These are phyloP conservation scores for Drosophila fuyamai DNA, from an alignment of 1,140 invertebrate genomes.

Conservation along the genomic window DNA sequence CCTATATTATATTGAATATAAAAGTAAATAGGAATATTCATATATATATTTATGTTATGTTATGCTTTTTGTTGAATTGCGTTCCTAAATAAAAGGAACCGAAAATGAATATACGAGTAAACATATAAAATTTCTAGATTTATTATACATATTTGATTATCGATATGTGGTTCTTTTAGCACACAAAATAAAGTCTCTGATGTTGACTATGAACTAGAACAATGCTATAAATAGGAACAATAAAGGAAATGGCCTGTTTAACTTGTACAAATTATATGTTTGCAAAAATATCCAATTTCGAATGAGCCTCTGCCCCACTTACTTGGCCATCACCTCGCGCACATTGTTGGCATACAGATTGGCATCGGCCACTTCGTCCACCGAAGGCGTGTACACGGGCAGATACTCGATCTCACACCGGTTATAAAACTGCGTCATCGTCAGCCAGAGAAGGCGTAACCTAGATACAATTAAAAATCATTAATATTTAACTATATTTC, in stretches of 20 bases:
- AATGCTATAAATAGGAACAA: not conserved
- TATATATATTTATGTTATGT: too few species aligned
- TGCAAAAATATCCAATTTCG: not conserved
- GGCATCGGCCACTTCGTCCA: slow-evolving; percentile 94
- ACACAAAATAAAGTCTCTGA: not conserved
- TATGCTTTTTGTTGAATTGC: too few species aligned
- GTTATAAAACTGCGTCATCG: slow-evolving; percentile 95
- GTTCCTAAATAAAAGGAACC: too few species aligned
- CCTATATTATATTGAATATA: too few species aligned
- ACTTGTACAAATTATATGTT: not conserved
- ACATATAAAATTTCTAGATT: too few species aligned
- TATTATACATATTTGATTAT: too few species aligned
- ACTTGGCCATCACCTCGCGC: slow-evolving; percentile 95
- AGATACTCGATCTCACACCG: slow-evolving; percentile 97
- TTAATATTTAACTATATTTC: not conserved
- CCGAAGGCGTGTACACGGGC: slow-evolving; percentile 95
- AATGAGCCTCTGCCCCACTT: slow-evolving; percentile 84
- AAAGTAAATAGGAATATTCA: too few species aligned
- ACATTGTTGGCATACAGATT: slow-evolving; percentile 97
- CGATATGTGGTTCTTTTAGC: too few species aligned
- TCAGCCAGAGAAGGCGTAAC: slow-evolving; percentile 91
- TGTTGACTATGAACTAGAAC: not conserved
- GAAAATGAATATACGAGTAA: too few species aligned
- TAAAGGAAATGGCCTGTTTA: slow-evolving; percentile 2
- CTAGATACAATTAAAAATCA: slow-evolving; percentile 25